Evolutionary conservation across 2,888 invertebrate species (phyloP), one percentile per base, ranked within the genome.

Genomic region (Petrolisthes cinctipes): DNA sequence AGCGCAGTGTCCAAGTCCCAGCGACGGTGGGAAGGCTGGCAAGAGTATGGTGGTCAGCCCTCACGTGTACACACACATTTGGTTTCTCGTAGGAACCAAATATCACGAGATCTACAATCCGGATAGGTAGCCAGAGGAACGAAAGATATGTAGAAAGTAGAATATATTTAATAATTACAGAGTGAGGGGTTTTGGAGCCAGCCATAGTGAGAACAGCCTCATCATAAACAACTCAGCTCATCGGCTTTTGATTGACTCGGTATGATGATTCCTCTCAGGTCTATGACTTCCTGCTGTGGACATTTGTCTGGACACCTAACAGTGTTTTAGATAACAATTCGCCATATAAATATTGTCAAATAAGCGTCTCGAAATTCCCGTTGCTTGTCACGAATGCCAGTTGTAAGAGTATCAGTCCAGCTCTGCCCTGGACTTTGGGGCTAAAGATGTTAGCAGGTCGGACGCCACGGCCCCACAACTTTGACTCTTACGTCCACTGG

Each of bases 401-500:
- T 78, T 84, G 78, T 66, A 78, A 71, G 57, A n/a, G 57, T n/a
- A 84, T 84, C 82, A 82, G 37, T 82, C 20, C 78, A 20, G 51
- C 56, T 20, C 51, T 51, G 53, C 5, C 66, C 68, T 61, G 51
- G 66, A 82, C 66, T 5, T 66, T 20, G 82, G 80, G 9, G 80
- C 61, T 80, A 20, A 80, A 37, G 82, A 51, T 68, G 20, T 61
- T 71, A n/a, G 71, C 51, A 66, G 37, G 51, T 51, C 68, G 66
- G 7, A 17, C 82, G n/a, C 7, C 51, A 68, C 82, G 54, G 78
- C 37, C 37, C 56, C 83, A 54, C 76, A 66, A 79, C 68, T 85
- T 79, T 85, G 85, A 85, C 79, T 85, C 85, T 85, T 85, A 79
- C 79, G 85, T 9, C 56, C 79, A 68, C 79, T n/a, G 66, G 68